Conservation (phyloP, 1,140 invertebrate species). For the Bombus affinis region DNA sequence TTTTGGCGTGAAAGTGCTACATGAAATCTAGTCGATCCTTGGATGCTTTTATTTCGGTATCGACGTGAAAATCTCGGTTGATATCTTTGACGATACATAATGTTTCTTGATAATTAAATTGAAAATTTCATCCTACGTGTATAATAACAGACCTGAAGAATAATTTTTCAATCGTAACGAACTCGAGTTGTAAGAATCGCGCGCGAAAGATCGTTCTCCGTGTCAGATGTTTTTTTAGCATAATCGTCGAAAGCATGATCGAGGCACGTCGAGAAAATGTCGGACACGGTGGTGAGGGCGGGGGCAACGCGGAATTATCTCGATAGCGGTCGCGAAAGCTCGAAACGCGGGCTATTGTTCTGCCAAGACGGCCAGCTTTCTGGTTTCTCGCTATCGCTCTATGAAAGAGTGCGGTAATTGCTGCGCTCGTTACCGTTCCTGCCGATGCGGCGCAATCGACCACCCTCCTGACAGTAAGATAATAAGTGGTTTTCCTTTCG, state of each 20-base stretch:
- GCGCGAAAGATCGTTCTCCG: background rate
- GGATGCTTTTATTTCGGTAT: too few species aligned
- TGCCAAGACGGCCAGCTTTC: conserved; percentile 64
- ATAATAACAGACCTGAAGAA: too few species aligned
- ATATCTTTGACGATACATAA: too few species aligned
- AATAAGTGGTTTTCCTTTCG: conserved; percentile 72
- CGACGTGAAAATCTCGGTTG: too few species aligned
- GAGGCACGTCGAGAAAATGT: conserved; percentile 54
- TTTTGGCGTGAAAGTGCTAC: too few species aligned
- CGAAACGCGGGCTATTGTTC: conserved; percentile 63
- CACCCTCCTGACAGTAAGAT: conserved; percentile 70
- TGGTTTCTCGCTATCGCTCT: conserved; percentile 61
- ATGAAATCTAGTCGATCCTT: too few species aligned
- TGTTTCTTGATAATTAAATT: too few species aligned
- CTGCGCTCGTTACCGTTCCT: conserved; percentile 70
- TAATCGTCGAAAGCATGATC: conserved; percentile 17
- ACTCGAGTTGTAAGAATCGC: too few species aligned
- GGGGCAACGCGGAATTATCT: conserved; percentile 57
- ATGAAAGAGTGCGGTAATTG: conserved; percentile 70
- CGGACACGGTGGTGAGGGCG: conserved; percentile 4
- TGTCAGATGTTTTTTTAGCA: background rate
- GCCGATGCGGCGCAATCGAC: conserved; percentile 68
- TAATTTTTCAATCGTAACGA: too few species aligned
- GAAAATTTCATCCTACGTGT: too few species aligned
- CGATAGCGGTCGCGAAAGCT: conserved; percentile 51